Percentiles rank a stretch among this genome's conserved stretches.
Conservation (phyloP, 2,888 invertebrate genomes). For the Anoncus sp. region DNA sequence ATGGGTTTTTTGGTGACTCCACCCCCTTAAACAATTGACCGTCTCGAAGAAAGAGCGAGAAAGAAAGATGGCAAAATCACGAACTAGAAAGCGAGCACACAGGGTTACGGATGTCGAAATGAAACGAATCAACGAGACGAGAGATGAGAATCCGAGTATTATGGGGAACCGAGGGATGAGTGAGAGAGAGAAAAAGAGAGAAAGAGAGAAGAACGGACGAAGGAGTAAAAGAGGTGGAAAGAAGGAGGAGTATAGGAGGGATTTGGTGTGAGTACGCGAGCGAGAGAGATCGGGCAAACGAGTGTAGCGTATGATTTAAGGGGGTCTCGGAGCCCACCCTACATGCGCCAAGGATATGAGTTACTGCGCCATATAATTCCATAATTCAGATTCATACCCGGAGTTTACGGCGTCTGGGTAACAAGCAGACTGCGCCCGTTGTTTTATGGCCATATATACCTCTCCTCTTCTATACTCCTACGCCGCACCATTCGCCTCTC, state of each 20-base stretch:
- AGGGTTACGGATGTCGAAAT: background rate
- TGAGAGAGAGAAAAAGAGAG: background rate
- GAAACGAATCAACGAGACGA: constrained; percentile 4
- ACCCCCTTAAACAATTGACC: background rate
- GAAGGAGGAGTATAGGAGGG: constrained; percentile 24
- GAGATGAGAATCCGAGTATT: background rate
- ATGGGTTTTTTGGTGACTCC: too few species aligned
- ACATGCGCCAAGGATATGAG: constrained; percentile 76
- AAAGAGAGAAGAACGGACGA: background rate
- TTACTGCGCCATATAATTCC: constrained; percentile 79
- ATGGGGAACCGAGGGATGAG: background rate
- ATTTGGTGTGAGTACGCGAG: constrained; percentile 48
- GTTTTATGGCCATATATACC: constrained; percentile 74
- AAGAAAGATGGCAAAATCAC: background rate
- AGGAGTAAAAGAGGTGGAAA: constrained; percentile 26
- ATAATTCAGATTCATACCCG: constrained; percentile 79
- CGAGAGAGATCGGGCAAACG: constrained; percentile 71
- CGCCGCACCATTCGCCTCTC: constrained; percentile 34
- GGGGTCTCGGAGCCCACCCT: constrained; percentile 74
- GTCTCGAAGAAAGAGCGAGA: background rate
- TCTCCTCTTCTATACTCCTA: constrained; percentile 47
- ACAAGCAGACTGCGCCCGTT: constrained; percentile 78
- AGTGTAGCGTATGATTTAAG: constrained; percentile 75
- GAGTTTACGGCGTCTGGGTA: constrained; percentile 78
- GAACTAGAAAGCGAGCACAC: background rate